Evolutionary conservation across 2,113 vertebrate species (phyloP), one percentile per base, ranked within the genome.

Genomic region (Microcebus ravelobensis): DNA sequence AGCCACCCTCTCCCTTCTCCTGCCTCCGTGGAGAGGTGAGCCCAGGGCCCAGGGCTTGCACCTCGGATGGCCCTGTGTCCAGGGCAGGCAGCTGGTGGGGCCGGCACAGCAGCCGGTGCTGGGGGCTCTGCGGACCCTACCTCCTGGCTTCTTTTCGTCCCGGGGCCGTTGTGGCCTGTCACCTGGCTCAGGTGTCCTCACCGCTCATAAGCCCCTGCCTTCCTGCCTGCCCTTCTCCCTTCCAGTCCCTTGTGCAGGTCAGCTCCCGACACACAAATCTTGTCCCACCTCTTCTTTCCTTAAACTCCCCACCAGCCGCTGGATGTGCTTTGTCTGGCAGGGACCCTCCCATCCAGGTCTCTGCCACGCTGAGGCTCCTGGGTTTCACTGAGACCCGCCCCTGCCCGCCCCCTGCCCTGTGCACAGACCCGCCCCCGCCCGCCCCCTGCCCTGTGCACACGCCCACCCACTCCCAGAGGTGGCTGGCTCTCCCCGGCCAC

Each of bases 171-270:
- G 3, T 57, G 55, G 68, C 55, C 70, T 31, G 70, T 34, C 14
- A 34, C 36, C 68, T 59, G 4, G 18, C 12, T 21, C 73, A 15
- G 34, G 25, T 36, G 2, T 45, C 59, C 0, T 3, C 25, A 2
- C 45, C 45, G 1, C 0, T 65, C 57, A 0, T 4, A 14, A 17
- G 29, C 9, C 9, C 29, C 10, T 12, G 11, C 9, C 18, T 13
- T 14, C 36, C 86, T 11, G 17, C 36, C 1, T 9, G 68, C 5
- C 12, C 1, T 0, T 1, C 36, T 34, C 52, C 8, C 42, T 89
- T 5, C 71, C 11, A 9, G 0, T 18, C 18, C 57, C 3, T 21
- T 1, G 87, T 23, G 59, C 12, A 18, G 25, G 0, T n/a, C 1
- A 8, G 42, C 57, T 36, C 50, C 10, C 8, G 14, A 36, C n/a